A percentile compares a stretch with the other conserved stretches of the same genome.
phyloP scores from a whole-genome alignment of 1,140 invertebrate genomes.

The Aethina tumida region DNA sequence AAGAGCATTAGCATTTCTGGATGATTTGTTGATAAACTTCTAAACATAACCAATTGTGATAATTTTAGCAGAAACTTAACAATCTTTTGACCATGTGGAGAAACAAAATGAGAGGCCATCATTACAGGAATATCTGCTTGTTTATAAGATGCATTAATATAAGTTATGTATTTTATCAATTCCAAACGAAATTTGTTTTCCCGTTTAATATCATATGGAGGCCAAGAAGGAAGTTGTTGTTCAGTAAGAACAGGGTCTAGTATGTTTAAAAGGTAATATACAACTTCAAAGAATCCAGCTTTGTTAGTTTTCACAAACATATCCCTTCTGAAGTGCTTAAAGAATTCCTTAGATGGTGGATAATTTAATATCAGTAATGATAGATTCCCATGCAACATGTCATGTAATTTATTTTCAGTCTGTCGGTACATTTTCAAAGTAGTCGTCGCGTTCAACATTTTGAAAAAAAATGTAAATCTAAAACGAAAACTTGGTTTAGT shows the following conservation, averaged over 20 bases:
- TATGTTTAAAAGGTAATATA: conserved; percentile 26
- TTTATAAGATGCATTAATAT: conserved; percentile 23
- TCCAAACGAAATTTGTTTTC: conserved; percentile 28
- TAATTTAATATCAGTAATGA: conserved; percentile 17
- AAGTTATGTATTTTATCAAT: conserved; percentile 23
- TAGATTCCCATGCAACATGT: conserved; percentile 20
- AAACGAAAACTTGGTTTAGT: too few relatives aligned
- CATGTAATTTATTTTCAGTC: conserved; percentile 20
- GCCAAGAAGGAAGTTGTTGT: conserved; percentile 25
- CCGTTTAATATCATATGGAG: conserved; percentile 17
- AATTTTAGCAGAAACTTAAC: conserved; percentile 26
- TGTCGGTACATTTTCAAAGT: too few relatives aligned
- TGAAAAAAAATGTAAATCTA: too few relatives aligned
- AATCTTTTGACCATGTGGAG: conserved; percentile 27
- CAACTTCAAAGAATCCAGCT: conserved; percentile 26
- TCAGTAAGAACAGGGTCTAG: conserved; percentile 22
- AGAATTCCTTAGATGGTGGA: conserved; percentile 22
- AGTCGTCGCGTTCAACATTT: too few relatives aligned
- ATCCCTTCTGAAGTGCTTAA: conserved; percentile 24
- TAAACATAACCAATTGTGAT: conserved; percentile 24
- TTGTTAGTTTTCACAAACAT: conserved; percentile 34
- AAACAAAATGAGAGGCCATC: conserved; percentile 27
- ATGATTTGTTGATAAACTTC: conserved; percentile 16
- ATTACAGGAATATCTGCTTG: conserved; percentile 23
- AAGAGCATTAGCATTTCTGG: neutral